These are phyloP conservation scores for Eriocheir sinensis DNA, from an alignment of 1,140 invertebrate genomes.

Conservation along the genomic window DNA sequence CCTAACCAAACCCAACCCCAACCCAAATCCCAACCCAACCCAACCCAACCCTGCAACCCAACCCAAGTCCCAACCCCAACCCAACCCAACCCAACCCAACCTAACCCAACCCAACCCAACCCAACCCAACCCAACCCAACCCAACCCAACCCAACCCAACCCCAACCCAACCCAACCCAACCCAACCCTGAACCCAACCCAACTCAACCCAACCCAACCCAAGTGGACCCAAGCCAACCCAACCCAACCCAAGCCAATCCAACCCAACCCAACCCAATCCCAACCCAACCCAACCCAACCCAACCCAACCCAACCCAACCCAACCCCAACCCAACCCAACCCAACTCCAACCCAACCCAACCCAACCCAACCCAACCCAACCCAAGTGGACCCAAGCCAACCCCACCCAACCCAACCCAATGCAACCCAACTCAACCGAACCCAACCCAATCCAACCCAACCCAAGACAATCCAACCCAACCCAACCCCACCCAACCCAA, in stretches of 20 bases:
- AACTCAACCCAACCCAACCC: conserved; percentile 17
- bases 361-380: conserved; percentile 43
- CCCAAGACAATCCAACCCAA: too few species aligned
- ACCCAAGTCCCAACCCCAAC: too few species aligned
- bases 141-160: too few species aligned
- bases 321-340: too few species aligned
- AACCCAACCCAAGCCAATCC: too few species aligned
- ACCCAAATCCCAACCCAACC: too few species aligned
- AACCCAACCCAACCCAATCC: too few species aligned
- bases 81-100: not conserved
- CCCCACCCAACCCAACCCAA: too few species aligned
- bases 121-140: conserved; percentile 17
- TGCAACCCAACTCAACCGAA: conserved; percentile 44
- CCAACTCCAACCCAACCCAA: too few species aligned
- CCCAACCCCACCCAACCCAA: too few species aligned
- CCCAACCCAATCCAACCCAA: conserved; percentile 17
- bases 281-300: conserved; percentile 80
- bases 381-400: conserved; percentile 79
- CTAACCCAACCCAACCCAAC: conserved; percentile 26
- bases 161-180: too few species aligned
- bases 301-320: conserved; percentile 78
- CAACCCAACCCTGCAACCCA: conserved; percentile 68
- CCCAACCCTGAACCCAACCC: not conserved
- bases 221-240: conserved; percentile 28
- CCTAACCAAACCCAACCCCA: too few species aligned